These are phyloP conservation scores for Ibidorhyncha struthersii DNA, from an alignment of 2,113 vertebrate genomes.

Conservation along the genomic window DNA sequence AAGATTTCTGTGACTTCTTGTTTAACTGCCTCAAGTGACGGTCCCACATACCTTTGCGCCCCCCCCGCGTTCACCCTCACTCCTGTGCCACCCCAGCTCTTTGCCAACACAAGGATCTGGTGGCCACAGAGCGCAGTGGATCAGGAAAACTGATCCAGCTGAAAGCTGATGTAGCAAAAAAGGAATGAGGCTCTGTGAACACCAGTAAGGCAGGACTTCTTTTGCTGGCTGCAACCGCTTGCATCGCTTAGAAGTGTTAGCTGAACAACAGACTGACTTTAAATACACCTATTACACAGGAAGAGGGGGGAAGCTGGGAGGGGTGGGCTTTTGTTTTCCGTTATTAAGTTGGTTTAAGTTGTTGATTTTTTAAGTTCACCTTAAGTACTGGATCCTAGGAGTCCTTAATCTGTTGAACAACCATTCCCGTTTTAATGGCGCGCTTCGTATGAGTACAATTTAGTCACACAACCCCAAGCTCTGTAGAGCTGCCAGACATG, in stretches of 20 bases:
- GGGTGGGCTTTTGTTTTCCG: background rate
- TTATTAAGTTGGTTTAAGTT: background rate
- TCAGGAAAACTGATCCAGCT: background rate
- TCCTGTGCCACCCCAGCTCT: background rate
- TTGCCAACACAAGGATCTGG: background rate
- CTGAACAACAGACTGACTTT: background rate
- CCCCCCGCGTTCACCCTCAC: background rate
- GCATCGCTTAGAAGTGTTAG: background rate
- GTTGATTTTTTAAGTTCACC: background rate
- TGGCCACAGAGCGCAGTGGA: background rate
- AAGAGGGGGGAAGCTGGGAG: background rate
- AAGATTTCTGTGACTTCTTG: background rate
- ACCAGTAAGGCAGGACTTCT: background rate
- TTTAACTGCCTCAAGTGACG: background rate
- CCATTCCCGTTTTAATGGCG: background rate
- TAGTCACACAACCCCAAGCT: constrained; percentile 12
- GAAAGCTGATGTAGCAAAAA: background rate
- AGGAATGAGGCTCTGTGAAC: background rate
- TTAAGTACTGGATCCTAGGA: background rate
- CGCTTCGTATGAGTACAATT: background rate
- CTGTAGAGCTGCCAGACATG: constrained; percentile 23
- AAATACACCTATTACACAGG: background rate
- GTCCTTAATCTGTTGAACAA: background rate
- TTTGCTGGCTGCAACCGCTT: background rate
- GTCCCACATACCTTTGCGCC: background rate